These are phyloP conservation scores for Camponotus vicinus DNA, from an alignment of 1,140 invertebrate species.

Conservation along the genomic window DNA sequence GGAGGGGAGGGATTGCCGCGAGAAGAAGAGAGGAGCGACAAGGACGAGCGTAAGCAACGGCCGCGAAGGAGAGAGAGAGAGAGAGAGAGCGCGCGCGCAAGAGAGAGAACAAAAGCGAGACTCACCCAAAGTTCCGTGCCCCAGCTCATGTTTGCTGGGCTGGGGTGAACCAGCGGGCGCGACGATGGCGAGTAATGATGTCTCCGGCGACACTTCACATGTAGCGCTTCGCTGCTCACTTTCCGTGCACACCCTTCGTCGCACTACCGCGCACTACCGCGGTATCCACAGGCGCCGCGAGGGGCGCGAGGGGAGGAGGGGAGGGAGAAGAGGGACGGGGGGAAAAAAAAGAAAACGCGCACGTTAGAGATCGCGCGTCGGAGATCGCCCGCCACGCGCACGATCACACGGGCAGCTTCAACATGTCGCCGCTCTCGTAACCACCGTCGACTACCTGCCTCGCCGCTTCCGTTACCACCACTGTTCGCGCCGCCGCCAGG, in stretches of 20 bases:
- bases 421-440: conserved; percentile 77
- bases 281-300: conserved; percentile 65
- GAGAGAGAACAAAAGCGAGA: conserved; percentile 62
- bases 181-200: conserved; percentile 58
- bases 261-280: conserved; percentile 35
- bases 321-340: too few relatives aligned
- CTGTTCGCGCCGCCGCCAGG: conserved; percentile 57
- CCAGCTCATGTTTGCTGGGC: conserved; percentile 87
- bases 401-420: conserved; percentile 77
- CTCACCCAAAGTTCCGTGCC: conserved; percentile 88
- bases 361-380: conserved; percentile 65
- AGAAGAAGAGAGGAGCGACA: conserved; percentile 22
- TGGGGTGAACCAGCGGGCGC: conserved; percentile 77
- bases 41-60: conserved; percentile 36
- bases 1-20: too few relatives aligned
- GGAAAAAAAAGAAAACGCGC: conserved; percentile 36
- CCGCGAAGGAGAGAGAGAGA: neutral
- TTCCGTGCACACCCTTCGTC: conserved; percentile 51
- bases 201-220: conserved; percentile 79
- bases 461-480: conserved; percentile 19
- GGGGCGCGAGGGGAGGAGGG: neutral
- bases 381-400: conserved; percentile 70
- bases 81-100: neutral
- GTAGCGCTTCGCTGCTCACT: conserved; percentile 57
- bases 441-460: conserved; percentile 70